Conservation (phyloP, 2,888 invertebrate genomes). For the Euphydryas editha region DNA sequence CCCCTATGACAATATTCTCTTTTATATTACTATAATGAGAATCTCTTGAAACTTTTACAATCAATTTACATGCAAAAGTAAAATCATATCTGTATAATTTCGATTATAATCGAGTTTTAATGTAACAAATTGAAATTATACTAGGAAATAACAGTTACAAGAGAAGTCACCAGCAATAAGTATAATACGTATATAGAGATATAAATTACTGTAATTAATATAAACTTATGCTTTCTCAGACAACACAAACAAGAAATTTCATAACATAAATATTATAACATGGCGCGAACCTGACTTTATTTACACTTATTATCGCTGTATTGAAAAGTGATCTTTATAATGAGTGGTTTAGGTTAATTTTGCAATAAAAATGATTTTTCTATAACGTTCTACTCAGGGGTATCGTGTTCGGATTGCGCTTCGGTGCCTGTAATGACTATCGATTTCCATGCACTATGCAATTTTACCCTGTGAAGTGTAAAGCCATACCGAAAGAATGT, state of each 20-base stretch:
- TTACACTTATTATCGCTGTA: background rate
- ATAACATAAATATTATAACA: conserved; percentile 38
- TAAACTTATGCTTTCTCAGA: conserved; percentile 21
- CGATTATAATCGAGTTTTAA: too few species aligned
- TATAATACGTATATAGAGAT: background rate
- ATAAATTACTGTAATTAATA: background rate
- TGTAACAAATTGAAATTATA: too few species aligned
- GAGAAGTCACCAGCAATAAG: background rate
- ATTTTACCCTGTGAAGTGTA: conserved; percentile 28
- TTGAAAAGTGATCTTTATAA: conserved; percentile 9
- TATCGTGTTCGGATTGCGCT: conserved; percentile 39
- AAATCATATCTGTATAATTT: too few species aligned
- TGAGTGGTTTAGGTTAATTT: conserved; percentile 8
- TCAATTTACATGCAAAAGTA: too few species aligned
- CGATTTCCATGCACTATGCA: conserved; percentile 34
- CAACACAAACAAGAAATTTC: conserved; percentile 29
- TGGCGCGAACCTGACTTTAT: conserved; percentile 28
- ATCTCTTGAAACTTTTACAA: too few species aligned
- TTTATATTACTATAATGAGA: too few species aligned
- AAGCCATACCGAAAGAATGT: conserved; percentile 10
- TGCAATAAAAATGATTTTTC: conserved; percentile 13
- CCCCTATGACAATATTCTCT: too few species aligned
- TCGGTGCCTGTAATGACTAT: conserved; percentile 27
- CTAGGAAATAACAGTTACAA: too few species aligned
- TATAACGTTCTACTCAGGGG: conserved; percentile 37